Percentiles rank a stretch among this genome's conserved stretches.
Conservation (phyloP, 2,888 invertebrate genomes). For the Autographa gamma region DNA sequence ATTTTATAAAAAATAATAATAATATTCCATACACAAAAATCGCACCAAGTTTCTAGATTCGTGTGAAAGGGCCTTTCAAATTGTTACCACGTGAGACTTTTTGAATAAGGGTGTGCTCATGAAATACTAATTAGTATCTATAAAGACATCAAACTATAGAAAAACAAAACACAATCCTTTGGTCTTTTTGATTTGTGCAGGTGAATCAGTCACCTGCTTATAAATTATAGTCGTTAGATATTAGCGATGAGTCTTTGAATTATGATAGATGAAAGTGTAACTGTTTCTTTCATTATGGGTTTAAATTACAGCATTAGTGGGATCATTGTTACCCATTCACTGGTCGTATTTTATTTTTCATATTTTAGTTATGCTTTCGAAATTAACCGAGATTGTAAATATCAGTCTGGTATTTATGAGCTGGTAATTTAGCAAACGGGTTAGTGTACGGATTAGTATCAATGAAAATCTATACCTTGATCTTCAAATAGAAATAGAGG, state of each 20-base stretch:
- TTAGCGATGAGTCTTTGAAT: slow-evolving; percentile 33
- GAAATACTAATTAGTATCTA: slow-evolving; percentile 49
- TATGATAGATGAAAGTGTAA: slow-evolving; percentile 34
- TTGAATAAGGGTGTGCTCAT: slow-evolving; percentile 28
- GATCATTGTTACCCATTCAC: neutral
- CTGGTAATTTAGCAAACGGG: too few relatives aligned
- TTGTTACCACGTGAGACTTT: slow-evolving; percentile 23
- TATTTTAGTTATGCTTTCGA: neutral
- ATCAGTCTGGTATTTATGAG: too few relatives aligned
- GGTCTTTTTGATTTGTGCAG: slow-evolving; percentile 58
- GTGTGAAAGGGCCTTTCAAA: slow-evolving; percentile 27
- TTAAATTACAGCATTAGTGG: slow-evolving; percentile 31
- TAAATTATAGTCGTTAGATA: slow-evolving; percentile 50
- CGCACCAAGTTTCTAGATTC: neutral
- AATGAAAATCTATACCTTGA: too few relatives aligned
- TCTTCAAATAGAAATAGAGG: too few relatives aligned
- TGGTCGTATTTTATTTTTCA: neutral
- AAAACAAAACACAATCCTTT: slow-evolving; percentile 36
- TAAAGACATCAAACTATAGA: slow-evolving; percentile 39
- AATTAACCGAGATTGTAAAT: too few relatives aligned
- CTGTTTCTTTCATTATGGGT: slow-evolving; percentile 36
- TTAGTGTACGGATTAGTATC: too few relatives aligned
- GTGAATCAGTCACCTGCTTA: slow-evolving; percentile 59
- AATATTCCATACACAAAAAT: too few relatives aligned
- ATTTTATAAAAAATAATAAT: too few relatives aligned